Percentiles rank a stretch among this genome's conserved stretches.
phyloP scores from a whole-genome alignment of 2,888 invertebrate species.

The Mesoligia furuncula region DNA sequence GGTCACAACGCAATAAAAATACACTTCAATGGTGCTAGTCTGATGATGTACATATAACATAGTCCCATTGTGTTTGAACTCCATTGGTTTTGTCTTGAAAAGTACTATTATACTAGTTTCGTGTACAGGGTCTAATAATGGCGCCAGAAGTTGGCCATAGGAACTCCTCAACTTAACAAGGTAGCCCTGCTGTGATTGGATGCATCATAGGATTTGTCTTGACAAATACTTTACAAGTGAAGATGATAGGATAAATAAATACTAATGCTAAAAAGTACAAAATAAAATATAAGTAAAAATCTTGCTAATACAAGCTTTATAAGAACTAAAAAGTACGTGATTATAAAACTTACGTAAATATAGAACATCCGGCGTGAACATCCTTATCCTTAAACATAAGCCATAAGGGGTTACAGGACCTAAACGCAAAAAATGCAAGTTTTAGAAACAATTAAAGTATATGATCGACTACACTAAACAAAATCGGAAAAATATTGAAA shows the following conservation, averaged over 20 bases:
- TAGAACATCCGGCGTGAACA: background rate
- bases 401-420: too few relatives aligned
- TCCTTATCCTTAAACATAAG: too few relatives aligned
- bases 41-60: background rate
- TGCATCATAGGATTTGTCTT: background rate
- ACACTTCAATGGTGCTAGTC: background rate
- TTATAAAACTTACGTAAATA: background rate
- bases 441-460: too few relatives aligned
- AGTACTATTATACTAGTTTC: too few relatives aligned
- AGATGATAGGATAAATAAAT: background rate
- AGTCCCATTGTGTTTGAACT: too few relatives aligned
- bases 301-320: background rate
- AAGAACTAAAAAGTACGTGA: background rate
- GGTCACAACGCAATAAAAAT: background rate
- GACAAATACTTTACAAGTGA: background rate
- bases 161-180: background rate
- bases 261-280: background rate
- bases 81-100: too few relatives aligned
- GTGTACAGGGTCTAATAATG: background rate
- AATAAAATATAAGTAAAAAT: conserved; percentile 1
- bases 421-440: too few relatives aligned
- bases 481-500: too few relatives aligned
- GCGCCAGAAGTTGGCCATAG: too few relatives aligned
- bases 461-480: too few relatives aligned
- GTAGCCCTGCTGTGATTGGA: background rate